Evolutionary conservation across 1,140 invertebrate genomes (phyloP).

Genomic region (Odontomachus brunneus): DNA sequence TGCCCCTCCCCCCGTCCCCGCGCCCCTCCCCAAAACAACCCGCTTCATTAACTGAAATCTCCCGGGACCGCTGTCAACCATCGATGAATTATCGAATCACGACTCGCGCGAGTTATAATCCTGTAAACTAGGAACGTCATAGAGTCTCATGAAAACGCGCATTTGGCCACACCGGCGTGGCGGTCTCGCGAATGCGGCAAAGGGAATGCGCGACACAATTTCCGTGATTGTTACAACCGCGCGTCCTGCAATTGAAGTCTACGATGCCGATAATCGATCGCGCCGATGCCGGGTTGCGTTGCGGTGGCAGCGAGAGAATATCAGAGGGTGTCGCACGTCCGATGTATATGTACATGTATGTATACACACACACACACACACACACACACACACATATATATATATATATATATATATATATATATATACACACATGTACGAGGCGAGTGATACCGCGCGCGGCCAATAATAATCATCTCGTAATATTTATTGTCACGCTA

Average conservation of each 20-base stretch:
- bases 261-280: conserved; percentile 48
- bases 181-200: conserved; percentile 45
- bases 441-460: conserved; percentile 39
- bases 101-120: conserved; percentile 37
- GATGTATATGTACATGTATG: no score
- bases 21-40: conserved; percentile 12
- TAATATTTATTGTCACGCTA: conserved; percentile 65
- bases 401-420: no score
- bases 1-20: not conserved
- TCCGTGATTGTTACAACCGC: conserved; percentile 58
- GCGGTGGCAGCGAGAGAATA: conserved; percentile 15
- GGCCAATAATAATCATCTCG: conserved; percentile 70
- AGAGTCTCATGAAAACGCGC: conserved; percentile 43
- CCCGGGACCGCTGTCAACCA: conserved; percentile 26
- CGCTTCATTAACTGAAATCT: conserved; percentile 39
- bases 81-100: conserved; percentile 47
- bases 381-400: no score
- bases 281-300: conserved; percentile 27
- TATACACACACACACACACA: no score
- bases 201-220: conserved; percentile 60
- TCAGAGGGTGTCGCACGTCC: conserved; percentile 22
- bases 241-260: conserved; percentile 51
- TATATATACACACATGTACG: no score
- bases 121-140: conserved; percentile 47
- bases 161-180: conserved; percentile 23